These are phyloP conservation scores for Ctenomys sociabilis DNA, from an alignment of 2,113 vertebrate species.

Conservation along the genomic window DNA sequence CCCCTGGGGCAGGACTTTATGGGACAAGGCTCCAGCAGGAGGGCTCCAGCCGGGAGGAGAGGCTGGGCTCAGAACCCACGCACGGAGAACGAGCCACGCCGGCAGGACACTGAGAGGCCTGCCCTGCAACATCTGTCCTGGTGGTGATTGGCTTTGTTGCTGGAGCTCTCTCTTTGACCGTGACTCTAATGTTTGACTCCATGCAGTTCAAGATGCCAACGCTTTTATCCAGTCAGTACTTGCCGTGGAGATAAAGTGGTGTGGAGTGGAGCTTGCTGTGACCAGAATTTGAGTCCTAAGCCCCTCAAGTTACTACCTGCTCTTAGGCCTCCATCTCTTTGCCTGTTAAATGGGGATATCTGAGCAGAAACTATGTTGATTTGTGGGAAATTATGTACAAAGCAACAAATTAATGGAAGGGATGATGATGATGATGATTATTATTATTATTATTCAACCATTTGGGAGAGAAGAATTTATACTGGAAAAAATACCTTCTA, in stretches of 20 bases:
- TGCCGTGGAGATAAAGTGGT: rapidly evolving
- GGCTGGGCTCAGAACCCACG: neutral
- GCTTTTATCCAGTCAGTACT: neutral
- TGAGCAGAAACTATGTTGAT: neutral
- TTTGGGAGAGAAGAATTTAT: conserved; percentile 61
- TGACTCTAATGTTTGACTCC: neutral
- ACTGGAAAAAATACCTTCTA: conserved; percentile 59
- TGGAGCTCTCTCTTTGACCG: neutral
- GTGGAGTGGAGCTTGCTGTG: rapidly evolving
- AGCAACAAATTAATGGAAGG: conserved; percentile 54
- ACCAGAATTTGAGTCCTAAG: neutral
- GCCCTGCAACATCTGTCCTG: neutral
- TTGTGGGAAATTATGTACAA: conserved; percentile 29
- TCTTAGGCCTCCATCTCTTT: conserved; percentile 34
- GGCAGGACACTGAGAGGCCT: conserved; percentile 63
- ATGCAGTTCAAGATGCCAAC: neutral
- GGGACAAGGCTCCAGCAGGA: conserved; percentile 61
- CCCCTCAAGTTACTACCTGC: neutral
- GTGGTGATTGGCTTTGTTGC: neutral
- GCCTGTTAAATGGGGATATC: conserved; percentile 73
- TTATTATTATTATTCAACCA: conserved; percentile 63
- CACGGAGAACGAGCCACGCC: neutral
- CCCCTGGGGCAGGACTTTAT: conserved; percentile 53
- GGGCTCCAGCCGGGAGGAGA: neutral
- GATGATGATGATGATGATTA: conserved; percentile 25